Conservation (phyloP, 2,888 invertebrate genomes). For the Odontocolon sp. region DNA sequence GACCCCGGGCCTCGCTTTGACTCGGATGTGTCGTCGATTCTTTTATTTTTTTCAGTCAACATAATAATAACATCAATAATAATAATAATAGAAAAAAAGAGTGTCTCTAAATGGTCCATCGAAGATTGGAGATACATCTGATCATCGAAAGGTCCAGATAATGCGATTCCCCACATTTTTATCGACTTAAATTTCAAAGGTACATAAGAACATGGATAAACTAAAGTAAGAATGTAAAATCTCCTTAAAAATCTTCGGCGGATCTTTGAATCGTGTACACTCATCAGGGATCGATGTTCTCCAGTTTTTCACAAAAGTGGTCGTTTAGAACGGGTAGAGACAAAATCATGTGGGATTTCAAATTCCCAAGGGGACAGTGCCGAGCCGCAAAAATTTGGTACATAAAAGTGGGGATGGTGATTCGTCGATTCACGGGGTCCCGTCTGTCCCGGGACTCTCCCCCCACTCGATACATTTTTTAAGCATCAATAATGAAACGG, state of each 20-base stretch:
- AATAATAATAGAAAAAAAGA: too few relatives aligned
- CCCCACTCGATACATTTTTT: conserved; percentile 27
- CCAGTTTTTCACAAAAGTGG: conserved; percentile 46
- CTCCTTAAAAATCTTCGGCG: conserved; percentile 9
- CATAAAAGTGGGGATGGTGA: conserved; percentile 30
- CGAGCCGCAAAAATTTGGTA: conserved; percentile 52
- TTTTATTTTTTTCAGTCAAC: conserved; percentile 1
- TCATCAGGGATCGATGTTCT: conserved; percentile 21
- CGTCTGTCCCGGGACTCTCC: conserved; percentile 56
- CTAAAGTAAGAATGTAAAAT: conserved; percentile 28
- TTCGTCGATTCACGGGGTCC: conserved; percentile 55
- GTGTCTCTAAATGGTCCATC: not conserved
- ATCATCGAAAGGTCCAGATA: not conserved
- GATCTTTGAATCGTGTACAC: conserved; percentile 11
- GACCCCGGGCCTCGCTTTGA: too few relatives aligned
- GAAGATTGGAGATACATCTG: not conserved
- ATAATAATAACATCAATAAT: conserved; percentile 7
- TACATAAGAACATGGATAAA: conserved; percentile 32
- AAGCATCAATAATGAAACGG: conserved; percentile 70
- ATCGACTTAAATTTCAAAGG: not conserved
- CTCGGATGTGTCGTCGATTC: too few relatives aligned
- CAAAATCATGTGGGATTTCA: conserved; percentile 57
- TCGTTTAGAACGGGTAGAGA: conserved; percentile 54
- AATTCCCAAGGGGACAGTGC: conserved; percentile 48
- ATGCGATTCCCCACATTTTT: not conserved